Evolutionary conservation across 2,797 vertebrate genomes (phyloP).

Genomic region (Hybognathus amarus): DNA sequence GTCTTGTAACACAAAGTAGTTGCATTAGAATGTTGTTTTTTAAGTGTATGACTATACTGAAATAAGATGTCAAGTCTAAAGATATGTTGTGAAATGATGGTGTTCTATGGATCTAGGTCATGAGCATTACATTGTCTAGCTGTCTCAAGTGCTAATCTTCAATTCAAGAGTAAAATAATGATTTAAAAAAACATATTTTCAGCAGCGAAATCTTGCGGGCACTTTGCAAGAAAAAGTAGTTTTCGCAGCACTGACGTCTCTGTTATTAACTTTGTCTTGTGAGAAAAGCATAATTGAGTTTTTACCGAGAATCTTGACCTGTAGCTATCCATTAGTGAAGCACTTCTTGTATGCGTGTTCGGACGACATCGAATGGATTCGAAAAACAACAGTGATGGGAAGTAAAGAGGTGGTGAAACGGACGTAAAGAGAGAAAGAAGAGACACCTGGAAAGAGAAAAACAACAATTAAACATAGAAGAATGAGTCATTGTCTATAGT

Average conservation of each 20-base stretch:
- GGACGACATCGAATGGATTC: background rate
- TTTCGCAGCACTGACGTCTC: background rate
- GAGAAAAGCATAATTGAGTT: background rate
- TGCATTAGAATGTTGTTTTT: background rate
- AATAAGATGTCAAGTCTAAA: background rate
- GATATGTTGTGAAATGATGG: background rate
- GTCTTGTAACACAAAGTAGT: background rate
- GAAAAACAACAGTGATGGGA: background rate
- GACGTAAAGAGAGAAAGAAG: background rate
- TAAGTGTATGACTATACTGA: too few species aligned
- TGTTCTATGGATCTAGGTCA: background rate
- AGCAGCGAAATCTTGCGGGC: background rate
- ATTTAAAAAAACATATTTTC: background rate
- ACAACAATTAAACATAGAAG: background rate
- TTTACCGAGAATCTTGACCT: background rate
- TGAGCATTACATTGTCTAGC: background rate
- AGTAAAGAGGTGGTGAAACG: background rate
- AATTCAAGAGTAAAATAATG: background rate
- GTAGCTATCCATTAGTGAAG: background rate
- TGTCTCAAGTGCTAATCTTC: background rate
- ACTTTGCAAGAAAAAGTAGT: background rate
- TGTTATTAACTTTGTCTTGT: background rate
- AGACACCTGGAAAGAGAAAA: background rate
- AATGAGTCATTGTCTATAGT: slow-evolving; percentile 26
- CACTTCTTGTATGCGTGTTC: background rate